phyloP scores from a whole-genome alignment of 2,888 invertebrate genomes.

The Drosophila meridionalis region DNA sequence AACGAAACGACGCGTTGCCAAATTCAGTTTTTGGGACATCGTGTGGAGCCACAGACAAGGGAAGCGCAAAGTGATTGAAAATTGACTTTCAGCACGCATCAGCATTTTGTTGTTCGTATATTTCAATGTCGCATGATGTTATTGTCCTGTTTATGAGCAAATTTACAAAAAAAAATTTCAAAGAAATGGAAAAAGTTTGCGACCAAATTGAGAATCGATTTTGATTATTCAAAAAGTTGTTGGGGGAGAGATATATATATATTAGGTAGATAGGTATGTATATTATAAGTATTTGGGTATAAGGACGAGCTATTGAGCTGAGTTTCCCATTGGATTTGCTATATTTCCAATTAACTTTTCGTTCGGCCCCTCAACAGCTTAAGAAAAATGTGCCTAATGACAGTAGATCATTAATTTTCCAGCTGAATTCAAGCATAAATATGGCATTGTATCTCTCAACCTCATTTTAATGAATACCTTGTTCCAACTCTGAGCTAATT shows the following conservation, averaged over 20 bases:
- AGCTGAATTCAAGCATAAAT: not conserved
- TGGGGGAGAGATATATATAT: not conserved
- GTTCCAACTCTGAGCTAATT: not conserved
- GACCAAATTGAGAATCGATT: conserved; percentile 60
- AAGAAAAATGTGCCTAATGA: not conserved
- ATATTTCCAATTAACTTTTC: not conserved
- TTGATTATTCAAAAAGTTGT: conserved; percentile 21
- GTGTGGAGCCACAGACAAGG: not conserved
- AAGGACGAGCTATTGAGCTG: not conserved
- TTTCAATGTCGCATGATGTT: conserved; percentile 14
- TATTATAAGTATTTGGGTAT: not conserved
- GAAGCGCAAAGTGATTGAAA: conserved; percentile 25
- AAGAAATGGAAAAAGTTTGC: not conserved
- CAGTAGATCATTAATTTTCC: not conserved
- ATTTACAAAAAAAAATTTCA: conserved; percentile 33
- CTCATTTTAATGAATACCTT: not conserved
- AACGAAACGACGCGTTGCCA: conserved; percentile 40
- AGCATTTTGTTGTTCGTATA: conserved; percentile 22
- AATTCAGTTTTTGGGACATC: conserved; percentile 24
- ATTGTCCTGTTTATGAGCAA: conserved; percentile 51
- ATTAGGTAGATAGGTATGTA: not conserved
- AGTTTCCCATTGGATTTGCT: not conserved
- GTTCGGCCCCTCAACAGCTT: not conserved
- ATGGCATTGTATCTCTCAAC: too few species aligned
- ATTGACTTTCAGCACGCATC: conserved; percentile 50